Conservation (phyloP, 2,888 invertebrate genomes). For the Palloptera scutellata region DNA sequence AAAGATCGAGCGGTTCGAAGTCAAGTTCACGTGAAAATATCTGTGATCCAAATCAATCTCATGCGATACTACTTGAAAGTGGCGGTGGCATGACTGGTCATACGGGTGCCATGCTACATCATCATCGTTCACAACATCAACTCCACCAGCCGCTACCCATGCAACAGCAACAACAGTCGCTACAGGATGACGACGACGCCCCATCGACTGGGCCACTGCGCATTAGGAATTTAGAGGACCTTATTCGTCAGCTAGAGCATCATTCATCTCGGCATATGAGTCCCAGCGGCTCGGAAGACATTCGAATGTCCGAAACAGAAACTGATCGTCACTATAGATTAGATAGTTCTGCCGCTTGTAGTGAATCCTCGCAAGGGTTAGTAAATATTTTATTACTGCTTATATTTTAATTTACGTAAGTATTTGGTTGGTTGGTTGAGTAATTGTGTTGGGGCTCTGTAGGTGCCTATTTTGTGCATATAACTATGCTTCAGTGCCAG, state of each 20-base stretch:
- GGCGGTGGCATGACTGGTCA: conserved; percentile 47
- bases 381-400: conserved; percentile 46
- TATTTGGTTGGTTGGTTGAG: conserved; percentile 36
- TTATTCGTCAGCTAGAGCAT: conserved; percentile 87
- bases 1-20: conserved; percentile 67
- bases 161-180: conserved; percentile 67
- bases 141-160: conserved; percentile 63
- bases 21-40: conserved; percentile 77
- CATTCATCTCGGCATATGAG: conserved; percentile 88
- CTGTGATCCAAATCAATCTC: conserved; percentile 74
- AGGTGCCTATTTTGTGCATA: conserved; percentile 47
- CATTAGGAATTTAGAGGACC: conserved; percentile 89
- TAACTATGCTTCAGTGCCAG: conserved; percentile 29
- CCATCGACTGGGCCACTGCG: conserved; percentile 84
- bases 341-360: conserved; percentile 77
- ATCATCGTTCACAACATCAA: conserved; percentile 59
- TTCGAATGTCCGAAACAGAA: conserved; percentile 84
- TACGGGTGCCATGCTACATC: conserved; percentile 62
- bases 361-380: conserved; percentile 78
- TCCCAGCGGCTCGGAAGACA: conserved; percentile 90
- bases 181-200: conserved; percentile 73
- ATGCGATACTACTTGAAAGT: conserved; percentile 66
- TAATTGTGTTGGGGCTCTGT: conserved; percentile 43
- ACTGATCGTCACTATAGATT: conserved; percentile 87
- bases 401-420: too few relatives aligned